These are phyloP conservation scores for Falco naumanni DNA, from an alignment of 2,797 vertebrate genomes.

Conservation along the genomic window DNA sequence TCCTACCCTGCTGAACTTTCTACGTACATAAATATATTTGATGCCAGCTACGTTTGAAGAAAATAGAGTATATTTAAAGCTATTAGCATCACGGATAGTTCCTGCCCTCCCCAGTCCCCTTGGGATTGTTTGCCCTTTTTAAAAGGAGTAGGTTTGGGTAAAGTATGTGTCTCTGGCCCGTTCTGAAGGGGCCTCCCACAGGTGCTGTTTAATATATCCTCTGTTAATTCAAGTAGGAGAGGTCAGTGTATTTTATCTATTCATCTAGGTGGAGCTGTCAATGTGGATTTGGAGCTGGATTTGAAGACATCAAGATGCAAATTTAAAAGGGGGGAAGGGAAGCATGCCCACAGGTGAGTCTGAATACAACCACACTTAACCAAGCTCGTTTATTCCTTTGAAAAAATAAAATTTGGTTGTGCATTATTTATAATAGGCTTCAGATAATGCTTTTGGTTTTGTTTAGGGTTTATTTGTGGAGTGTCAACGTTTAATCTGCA, in stretches of 20 bases:
- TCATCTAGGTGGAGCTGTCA: background rate
- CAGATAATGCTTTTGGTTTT: background rate
- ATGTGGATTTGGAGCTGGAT: background rate
- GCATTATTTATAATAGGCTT: background rate
- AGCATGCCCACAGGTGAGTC: background rate
- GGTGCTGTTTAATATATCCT: background rate
- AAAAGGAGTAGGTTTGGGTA: background rate
- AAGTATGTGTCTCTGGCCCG: background rate
- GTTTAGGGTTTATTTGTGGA: background rate
- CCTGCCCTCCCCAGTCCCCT: background rate
- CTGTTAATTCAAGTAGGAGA: background rate
- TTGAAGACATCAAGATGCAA: background rate
- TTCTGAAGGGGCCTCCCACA: background rate
- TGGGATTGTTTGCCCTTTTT: background rate
- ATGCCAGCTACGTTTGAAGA: constrained; percentile 9
- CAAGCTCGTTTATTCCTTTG: background rate
- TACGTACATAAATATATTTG: background rate
- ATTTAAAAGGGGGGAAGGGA: background rate
- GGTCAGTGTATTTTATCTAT: background rate
- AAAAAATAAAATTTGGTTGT: background rate
- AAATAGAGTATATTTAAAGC: constrained; percentile 29
- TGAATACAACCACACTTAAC: background rate
- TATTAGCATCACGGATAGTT: background rate
- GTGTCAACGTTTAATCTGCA: background rate
- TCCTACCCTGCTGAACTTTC: background rate